A percentile compares a stretch with the other conserved stretches of the same genome.
Evolutionary conservation across 2,888 invertebrate species (phyloP).

Genomic region (Chrysodeixis includens): DNA sequence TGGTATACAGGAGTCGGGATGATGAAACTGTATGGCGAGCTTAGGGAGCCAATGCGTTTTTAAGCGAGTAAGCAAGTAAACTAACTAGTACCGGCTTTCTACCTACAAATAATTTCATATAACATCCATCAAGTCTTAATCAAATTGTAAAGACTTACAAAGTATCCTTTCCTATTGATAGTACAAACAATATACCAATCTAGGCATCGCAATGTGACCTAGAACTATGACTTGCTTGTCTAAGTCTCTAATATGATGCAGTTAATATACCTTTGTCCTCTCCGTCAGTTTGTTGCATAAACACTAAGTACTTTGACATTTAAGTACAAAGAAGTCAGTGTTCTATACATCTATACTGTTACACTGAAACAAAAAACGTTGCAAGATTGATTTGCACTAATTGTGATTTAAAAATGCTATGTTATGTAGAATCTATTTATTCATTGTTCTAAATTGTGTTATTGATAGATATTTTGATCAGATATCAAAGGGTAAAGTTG

Average conservation of each 20-base stretch:
- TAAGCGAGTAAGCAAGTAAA: too few relatives aligned
- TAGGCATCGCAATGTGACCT: conserved; percentile 20
- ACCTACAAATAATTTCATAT: neutral
- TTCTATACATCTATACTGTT: neutral
- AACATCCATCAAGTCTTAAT: neutral
- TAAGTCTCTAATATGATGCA: conserved; percentile 16
- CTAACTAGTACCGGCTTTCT: too few relatives aligned
- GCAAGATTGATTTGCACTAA: too few relatives aligned
- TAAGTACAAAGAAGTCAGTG: neutral
- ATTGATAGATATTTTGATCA: too few relatives aligned
- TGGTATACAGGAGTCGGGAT: too few relatives aligned
- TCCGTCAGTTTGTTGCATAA: conserved; percentile 16
- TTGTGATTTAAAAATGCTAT: too few relatives aligned
- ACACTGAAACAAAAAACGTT: too few relatives aligned
- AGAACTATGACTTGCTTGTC: conserved; percentile 44
- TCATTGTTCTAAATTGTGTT: too few relatives aligned
- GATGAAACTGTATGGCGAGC: too few relatives aligned
- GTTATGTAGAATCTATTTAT: too few relatives aligned
- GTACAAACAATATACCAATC: conserved; percentile 18
- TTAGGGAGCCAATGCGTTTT: too few relatives aligned
- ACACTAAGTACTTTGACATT: conserved; percentile 26
- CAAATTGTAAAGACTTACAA: neutral
- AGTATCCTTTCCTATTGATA: conserved; percentile 9
- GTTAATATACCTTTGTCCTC: conserved; percentile 22
- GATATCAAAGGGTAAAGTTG: too few relatives aligned